Base-by-base conservation (phyloP, 2,113 vertebrate genomes). In the Petromus typicus region DNA sequence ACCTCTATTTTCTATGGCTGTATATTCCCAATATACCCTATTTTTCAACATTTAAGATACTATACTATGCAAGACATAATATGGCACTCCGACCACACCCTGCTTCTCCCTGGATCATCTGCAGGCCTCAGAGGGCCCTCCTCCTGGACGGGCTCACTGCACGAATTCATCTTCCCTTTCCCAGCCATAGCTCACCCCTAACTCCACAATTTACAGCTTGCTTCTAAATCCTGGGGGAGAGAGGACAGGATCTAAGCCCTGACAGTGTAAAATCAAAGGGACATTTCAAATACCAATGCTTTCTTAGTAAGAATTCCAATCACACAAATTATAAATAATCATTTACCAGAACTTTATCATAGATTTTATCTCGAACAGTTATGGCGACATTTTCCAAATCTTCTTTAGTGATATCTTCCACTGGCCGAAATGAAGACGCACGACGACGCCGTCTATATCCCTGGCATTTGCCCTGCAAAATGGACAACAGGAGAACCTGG, bases 321-420 rank as follows among this genome's bases (percentile, higher is more conserved):
- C 23, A 5, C 1, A 27, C 7, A 16, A 78, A 4, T 54, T 22
- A 76, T 5, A 34, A 14, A 13, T 32, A 43, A 34, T 16, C 11
- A 64, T 98, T 98, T 98, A 99, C 99, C 51, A 99, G 97, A 64
- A 99, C 98, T 97, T 99, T 99, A 97, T 99, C 99, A 61, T 99
- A 99, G 97, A 99, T 98, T 98, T 99, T 99, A 98, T 99, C 99
- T 98, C 99, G 99, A 97, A 99, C 98, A 14, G 99, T 99, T 45
- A 99, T 95, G 3, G 99, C 99, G 59, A 99, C 98, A 76, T 99
- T 99, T 78, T 99, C 99, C 97, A 99, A 98, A 40, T 99, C 99
- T 73, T 99, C 99, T 61, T 99, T 97, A 0, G 99, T 99, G 96
- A 99, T 99, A 71, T 99, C 99, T 2, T 99, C 99, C 13, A 99